These are phyloP conservation scores for Hydrozoanthus tunicans DNA, from an alignment of 64 coral and sea anemone genomes.

Conservation along the genomic window DNA sequence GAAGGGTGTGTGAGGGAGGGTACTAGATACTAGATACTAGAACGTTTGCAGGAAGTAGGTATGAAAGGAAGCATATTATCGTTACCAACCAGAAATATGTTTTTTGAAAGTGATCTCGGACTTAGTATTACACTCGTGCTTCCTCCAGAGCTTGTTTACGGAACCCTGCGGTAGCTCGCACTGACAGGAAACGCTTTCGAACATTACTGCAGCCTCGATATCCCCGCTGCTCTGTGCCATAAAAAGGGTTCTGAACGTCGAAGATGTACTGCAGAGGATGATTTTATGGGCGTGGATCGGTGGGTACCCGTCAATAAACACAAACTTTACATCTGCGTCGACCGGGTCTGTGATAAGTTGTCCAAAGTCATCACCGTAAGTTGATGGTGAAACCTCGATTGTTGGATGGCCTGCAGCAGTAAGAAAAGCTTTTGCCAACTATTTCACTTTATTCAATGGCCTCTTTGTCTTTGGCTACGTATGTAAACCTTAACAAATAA, in stretches of 20 bases:
- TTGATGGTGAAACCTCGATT: constrained; percentile 29
- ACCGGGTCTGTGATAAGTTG: neutral
- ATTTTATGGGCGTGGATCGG: constrained; percentile 25
- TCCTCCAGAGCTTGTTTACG: constrained; percentile 5
- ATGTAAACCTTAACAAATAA: too few species aligned
- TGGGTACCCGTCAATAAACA: constrained; percentile 30
- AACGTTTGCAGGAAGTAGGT: too few species aligned
- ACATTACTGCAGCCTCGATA: neutral
- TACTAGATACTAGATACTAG: too few species aligned
- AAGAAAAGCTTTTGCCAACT: neutral
- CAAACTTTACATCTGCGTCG: constrained; percentile 11
- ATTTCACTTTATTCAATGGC: too few species aligned
- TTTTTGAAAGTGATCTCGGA: neutral
- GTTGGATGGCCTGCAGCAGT: neutral
- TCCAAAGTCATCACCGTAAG: constrained; percentile 15
- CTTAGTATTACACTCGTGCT: neutral
- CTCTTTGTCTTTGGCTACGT: too few species aligned
- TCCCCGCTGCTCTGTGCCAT: neutral
- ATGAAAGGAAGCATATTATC: too few species aligned
- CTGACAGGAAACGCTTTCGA: constrained; percentile 22
- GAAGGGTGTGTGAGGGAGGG: too few species aligned
- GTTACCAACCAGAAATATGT: constrained; percentile 16
- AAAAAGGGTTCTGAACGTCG: constrained; percentile 1
- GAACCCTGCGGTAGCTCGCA: neutral
- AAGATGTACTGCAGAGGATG: constrained; percentile 26